These are phyloP conservation scores for Thunnus thynnus DNA, from an alignment of 2,113 vertebrate genomes.

Conservation along the genomic window DNA sequence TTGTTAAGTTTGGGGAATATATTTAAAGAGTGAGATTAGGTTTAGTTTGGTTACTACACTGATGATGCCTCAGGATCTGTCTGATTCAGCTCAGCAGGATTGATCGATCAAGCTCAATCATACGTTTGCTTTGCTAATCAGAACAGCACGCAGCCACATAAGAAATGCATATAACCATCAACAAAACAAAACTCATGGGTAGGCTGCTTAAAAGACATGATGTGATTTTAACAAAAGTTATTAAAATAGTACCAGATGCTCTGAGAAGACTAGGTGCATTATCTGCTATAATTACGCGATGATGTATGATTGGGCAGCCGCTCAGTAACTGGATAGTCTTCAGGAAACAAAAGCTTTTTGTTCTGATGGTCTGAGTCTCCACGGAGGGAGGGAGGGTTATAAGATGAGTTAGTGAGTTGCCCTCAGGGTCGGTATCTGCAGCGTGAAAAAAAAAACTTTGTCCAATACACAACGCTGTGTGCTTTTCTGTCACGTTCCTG, in stretches of 20 bases:
- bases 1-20: too few species aligned
- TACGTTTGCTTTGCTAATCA: too few species aligned
- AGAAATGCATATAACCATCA: too few species aligned
- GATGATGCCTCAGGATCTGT: too few species aligned
- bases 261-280: background rate
- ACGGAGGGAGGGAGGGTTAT: background rate
- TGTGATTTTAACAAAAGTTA: too few species aligned
- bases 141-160: too few species aligned
- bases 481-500: slow-evolving; percentile 28
- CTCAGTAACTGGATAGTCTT: slow-evolving; percentile 30
- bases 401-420: background rate
- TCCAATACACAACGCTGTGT: background rate
- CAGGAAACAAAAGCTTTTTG: slow-evolving; percentile 19
- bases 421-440: background rate
- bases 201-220: too few species aligned
- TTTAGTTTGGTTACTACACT: too few species aligned
- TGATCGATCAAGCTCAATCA: too few species aligned
- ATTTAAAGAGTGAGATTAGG: too few species aligned
- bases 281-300: background rate
- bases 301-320: background rate
- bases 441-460: background rate
- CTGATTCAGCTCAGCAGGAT: too few species aligned
- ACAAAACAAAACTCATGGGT: too few species aligned
- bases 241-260: background rate
- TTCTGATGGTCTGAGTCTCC: background rate